These are phyloP conservation scores for Heliothis peltigera DNA, from an alignment of 2,888 invertebrate species.

Conservation along the genomic window DNA sequence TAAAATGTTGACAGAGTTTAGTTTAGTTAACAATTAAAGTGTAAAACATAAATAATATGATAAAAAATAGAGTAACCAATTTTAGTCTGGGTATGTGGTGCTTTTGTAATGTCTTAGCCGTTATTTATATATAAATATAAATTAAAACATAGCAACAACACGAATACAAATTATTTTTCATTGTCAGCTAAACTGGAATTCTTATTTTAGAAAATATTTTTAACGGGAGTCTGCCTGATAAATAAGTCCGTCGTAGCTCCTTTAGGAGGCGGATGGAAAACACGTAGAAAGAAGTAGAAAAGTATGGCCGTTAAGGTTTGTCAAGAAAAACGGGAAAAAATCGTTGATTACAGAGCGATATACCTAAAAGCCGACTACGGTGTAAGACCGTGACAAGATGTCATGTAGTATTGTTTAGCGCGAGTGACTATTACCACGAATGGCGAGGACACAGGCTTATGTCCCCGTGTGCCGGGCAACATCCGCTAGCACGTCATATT, in stretches of 20 bases:
- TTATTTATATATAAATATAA: too few species aligned
- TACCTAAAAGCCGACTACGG: slow-evolving; percentile 12
- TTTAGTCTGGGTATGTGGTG: too few species aligned
- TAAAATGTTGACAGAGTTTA: background rate
- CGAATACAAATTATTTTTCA: too few species aligned
- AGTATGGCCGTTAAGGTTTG: too few species aligned
- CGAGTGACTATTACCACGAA: slow-evolving; percentile 44
- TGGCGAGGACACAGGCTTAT: slow-evolving; percentile 54
- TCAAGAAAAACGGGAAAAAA: background rate
- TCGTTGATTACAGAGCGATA: background rate
- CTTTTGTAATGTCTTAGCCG: too few species aligned
- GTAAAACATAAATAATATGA: too few species aligned
- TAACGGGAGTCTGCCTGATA: too few species aligned
- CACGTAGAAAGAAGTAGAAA: background rate
- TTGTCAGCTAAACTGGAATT: too few species aligned
- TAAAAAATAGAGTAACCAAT: too few species aligned
- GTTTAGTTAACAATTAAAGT: background rate
- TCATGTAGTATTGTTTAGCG: slow-evolving; percentile 49
- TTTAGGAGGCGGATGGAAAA: background rate
- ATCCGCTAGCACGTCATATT: slow-evolving; percentile 84
- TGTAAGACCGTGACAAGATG: slow-evolving; percentile 31
- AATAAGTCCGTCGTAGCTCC: too few species aligned
- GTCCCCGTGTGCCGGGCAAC: slow-evolving; percentile 73
- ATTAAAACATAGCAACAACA: too few species aligned
- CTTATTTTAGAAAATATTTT: too few species aligned